phyloP scores from a whole-genome alignment of 2,113 vertebrate species.

The Oenanthe oenanthe region DNA sequence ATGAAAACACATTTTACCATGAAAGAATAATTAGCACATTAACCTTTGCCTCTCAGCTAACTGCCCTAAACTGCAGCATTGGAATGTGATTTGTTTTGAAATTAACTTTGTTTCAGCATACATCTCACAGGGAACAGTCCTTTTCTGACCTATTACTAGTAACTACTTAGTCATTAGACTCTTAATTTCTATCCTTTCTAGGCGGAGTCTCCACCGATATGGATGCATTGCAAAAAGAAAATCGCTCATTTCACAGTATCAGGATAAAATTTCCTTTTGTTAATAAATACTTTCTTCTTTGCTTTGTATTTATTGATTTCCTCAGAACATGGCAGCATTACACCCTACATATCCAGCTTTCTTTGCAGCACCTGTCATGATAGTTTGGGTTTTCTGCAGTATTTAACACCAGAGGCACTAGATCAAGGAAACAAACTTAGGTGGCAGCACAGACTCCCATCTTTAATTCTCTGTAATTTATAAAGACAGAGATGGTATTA shows the following conservation, averaged over 20 bases:
- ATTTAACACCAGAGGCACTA: background rate
- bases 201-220: fast-evolving
- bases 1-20: background rate
- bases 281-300: background rate
- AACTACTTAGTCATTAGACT: background rate
- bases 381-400: background rate
- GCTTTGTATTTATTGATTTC: background rate
- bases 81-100: background rate
- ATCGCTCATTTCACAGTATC: background rate
- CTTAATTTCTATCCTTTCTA: background rate
- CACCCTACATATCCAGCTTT: background rate
- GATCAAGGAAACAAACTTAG: background rate
- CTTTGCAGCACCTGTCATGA: background rate
- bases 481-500: conserved; percentile 49
- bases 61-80: background rate
- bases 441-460: background rate
- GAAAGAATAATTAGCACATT: background rate
- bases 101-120: background rate
- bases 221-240: background rate
- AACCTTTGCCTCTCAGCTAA: background rate
- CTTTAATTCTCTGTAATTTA: conserved; percentile 28
- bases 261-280: background rate
- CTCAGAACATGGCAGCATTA: background rate
- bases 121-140: background rate
- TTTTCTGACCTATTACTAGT: background rate